Percentiles rank a stretch among this genome's conserved stretches.
Conservation (phyloP, 2,113 vertebrate genomes). For the Amazona guildingii region DNA sequence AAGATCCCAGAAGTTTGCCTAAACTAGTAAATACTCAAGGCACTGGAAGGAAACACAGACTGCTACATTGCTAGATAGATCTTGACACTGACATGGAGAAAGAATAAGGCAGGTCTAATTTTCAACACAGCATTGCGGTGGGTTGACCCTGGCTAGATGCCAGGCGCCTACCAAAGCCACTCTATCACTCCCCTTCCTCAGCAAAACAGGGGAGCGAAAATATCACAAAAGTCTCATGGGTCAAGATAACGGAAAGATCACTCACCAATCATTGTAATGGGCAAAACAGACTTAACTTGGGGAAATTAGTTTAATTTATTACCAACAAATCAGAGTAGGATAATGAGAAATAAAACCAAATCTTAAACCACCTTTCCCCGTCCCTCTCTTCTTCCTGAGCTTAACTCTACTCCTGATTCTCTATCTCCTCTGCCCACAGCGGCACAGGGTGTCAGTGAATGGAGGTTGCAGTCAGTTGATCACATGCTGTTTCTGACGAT, state of each 20-base stretch:
- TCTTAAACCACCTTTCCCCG: neutral
- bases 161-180: neutral
- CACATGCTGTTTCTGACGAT: neutral
- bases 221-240: neutral
- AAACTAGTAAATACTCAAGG: neutral
- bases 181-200: neutral
- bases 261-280: neutral
- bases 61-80: neutral
- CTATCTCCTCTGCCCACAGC: neutral
- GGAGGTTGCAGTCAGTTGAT: neutral
- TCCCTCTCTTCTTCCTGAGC: neutral
- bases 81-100: neutral
- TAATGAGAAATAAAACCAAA: neutral
- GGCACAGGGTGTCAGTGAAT: neutral
- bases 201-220: neutral
- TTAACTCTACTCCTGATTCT: neutral
- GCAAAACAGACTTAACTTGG: neutral
- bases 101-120: neutral
- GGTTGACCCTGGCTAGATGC: neutral
- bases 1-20: neutral
- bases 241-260: neutral
- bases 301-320: neutral
- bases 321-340: neutral
- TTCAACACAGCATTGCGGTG: neutral
- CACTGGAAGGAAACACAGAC: neutral